Evolutionary conservation across 2,888 invertebrate species (phyloP).

Genomic region (Spicauda simplicius): DNA sequence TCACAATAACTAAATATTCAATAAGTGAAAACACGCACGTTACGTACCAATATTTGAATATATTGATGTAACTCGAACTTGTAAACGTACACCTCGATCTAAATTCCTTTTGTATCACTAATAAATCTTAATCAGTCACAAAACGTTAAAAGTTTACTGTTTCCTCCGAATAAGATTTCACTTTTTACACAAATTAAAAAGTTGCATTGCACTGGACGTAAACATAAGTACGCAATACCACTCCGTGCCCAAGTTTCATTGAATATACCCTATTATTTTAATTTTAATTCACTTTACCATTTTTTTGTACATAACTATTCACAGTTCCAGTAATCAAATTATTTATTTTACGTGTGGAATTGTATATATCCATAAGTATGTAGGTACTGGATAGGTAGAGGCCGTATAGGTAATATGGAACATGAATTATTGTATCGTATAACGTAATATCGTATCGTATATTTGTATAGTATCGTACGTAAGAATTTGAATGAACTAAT

Average conservation of each 20-base stretch:
- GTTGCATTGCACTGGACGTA: slow-evolving; percentile 4
- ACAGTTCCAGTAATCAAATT: not conserved
- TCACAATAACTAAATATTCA: slow-evolving; percentile 29
- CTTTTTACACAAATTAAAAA: slow-evolving; percentile 22
- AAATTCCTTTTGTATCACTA: not conserved
- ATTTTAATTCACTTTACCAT: not conserved
- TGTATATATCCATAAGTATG: not conserved
- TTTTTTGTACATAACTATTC: not conserved
- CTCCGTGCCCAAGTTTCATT: not conserved
- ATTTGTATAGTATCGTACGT: too few relatives aligned
- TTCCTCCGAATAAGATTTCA: slow-evolving; percentile 29
- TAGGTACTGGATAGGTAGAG: not conserved
- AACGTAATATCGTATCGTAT: too few relatives aligned
- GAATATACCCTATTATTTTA: not conserved
- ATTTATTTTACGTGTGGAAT: not conserved
- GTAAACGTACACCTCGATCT: not conserved
- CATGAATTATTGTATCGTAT: too few relatives aligned
- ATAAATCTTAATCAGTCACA: slow-evolving; percentile 9
- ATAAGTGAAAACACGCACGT: slow-evolving; percentile 20
- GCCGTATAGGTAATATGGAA: too few relatives aligned
- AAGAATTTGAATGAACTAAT: too few relatives aligned
- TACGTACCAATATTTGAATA: slow-evolving; percentile 26
- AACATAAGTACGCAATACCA: slow-evolving; percentile 2
- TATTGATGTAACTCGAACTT: slow-evolving; percentile 8
- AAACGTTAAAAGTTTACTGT: slow-evolving; percentile 9